These are phyloP conservation scores for Trichogramma pretiosum DNA, from an alignment of 1,140 invertebrate species.

Conservation along the genomic window DNA sequence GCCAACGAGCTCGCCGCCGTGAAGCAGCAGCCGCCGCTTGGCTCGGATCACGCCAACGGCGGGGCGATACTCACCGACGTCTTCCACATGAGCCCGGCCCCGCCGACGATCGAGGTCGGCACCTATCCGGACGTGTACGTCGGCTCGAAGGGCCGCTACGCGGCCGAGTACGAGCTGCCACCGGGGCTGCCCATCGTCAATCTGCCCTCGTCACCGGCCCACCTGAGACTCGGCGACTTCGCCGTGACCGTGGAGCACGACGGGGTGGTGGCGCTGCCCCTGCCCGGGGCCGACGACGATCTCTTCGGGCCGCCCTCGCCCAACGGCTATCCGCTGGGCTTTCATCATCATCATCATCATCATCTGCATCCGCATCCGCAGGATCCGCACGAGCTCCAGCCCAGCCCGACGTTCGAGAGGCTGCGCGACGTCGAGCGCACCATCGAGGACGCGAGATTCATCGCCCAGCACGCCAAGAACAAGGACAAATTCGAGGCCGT, in stretches of 20 bases:
- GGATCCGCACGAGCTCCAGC: constrained; percentile 50
- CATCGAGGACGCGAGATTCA: constrained; percentile 81
- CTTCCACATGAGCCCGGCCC: constrained; percentile 18
- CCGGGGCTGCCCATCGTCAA: not conserved
- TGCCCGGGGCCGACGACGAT: constrained; percentile 67
- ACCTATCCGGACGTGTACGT: constrained; percentile 41
- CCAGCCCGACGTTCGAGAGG: constrained; percentile 71
- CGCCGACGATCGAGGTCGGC: constrained; percentile 49
- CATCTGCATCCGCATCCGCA: too few species aligned
- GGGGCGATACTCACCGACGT: constrained; percentile 44
- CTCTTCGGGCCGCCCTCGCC: constrained; percentile 63
- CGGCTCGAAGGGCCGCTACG: constrained; percentile 60
- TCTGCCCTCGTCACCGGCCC: not conserved
- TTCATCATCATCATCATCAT: too few species aligned
- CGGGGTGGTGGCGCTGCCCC: constrained; percentile 51
- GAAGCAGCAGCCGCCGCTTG: constrained; percentile 37
- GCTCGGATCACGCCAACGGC: too few species aligned
- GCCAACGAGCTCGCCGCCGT: constrained; percentile 14
- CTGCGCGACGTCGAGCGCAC: constrained; percentile 78
- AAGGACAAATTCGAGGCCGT: constrained; percentile 90
- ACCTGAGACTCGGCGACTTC: not conserved
- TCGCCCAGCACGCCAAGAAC: constrained; percentile 88
- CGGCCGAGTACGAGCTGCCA: constrained; percentile 66
- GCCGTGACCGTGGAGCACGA: not conserved
- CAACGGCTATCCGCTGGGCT: constrained; percentile 42